A percentile compares a stretch with the other conserved stretches of the same genome.
Evolutionary conservation across 2,113 vertebrate species (phyloP).

Genomic region (Haplochromis burtoni): DNA sequence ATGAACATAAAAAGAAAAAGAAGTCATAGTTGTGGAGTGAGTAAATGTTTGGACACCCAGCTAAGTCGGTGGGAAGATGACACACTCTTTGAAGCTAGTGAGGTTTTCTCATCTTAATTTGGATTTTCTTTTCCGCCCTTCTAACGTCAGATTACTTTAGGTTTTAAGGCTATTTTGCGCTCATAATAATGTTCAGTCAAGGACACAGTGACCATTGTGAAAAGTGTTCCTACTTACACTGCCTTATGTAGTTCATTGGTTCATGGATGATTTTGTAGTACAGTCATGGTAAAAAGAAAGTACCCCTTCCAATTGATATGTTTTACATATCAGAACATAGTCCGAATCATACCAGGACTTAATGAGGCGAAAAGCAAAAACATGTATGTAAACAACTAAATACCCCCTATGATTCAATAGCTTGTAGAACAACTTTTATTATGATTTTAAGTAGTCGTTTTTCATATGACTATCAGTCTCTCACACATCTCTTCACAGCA

Average conservation of each 20-base stretch:
- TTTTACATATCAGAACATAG: not conserved
- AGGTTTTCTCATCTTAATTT: not conserved
- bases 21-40: not conserved
- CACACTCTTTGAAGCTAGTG: not conserved
- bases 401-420: not conserved
- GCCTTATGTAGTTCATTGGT: not conserved
- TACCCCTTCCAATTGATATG: not conserved
- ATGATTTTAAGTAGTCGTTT: not conserved
- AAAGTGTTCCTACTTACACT: not conserved
- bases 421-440: not conserved
- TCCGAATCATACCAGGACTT: not conserved
- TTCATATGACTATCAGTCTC: rapidly evolving
- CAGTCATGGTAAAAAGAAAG: not conserved
- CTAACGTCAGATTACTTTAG: rapidly evolving
- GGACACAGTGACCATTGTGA: not conserved
- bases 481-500: not conserved
- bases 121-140: not conserved
- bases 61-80: not conserved
- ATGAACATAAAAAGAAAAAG: not conserved
- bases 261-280: not conserved
- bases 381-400: not conserved
- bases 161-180: not conserved
- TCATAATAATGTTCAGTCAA: not conserved
- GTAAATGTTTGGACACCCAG: not conserved
- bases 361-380: not conserved